A percentile compares a stretch with the other conserved stretches of the same genome.
These are phyloP conservation scores for Xylota sylvarum DNA, from an alignment of 2,888 invertebrate genomes.

Conservation along the genomic window DNA sequence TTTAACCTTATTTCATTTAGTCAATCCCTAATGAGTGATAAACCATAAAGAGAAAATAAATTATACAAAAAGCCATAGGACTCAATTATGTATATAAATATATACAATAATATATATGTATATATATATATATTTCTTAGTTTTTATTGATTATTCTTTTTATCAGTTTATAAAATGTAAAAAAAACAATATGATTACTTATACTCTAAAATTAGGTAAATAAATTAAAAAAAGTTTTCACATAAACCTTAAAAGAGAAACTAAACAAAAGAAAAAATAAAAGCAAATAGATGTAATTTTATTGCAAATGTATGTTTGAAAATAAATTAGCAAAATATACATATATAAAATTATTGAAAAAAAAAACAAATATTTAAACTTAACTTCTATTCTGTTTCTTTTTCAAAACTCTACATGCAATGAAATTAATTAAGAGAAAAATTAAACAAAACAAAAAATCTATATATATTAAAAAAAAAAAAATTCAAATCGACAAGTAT, in stretches of 20 bases:
- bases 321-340: slow-evolving; percentile 73
- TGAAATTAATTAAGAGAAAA: slow-evolving; percentile 54
- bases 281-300: slow-evolving; percentile 51
- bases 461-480: slow-evolving; percentile 67
- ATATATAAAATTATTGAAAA: slow-evolving; percentile 48
- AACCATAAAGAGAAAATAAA: slow-evolving; percentile 27
- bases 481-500: slow-evolving; percentile 59
- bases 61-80: slow-evolving; percentile 62
- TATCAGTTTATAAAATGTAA: slow-evolving; percentile 46
- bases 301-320: slow-evolving; percentile 63
- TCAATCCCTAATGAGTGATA: slow-evolving; percentile 70
- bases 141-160: slow-evolving; percentile 28
- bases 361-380: slow-evolving; percentile 47
- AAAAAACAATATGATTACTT: slow-evolving; percentile 32
- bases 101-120: background rate
- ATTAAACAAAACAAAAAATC: slow-evolving; percentile 52
- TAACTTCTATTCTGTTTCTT: slow-evolving; percentile 39
- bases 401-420: slow-evolving; percentile 54
- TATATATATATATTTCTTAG: background rate
- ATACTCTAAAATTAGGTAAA: slow-evolving; percentile 60
- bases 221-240: slow-evolving; percentile 65
- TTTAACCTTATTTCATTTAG: slow-evolving; percentile 46
- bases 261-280: slow-evolving; percentile 15
- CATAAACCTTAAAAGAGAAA: slow-evolving; percentile 30
- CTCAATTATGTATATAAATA: slow-evolving; percentile 37